phyloP scores from a whole-genome alignment of 1,140 invertebrate species.

The Anadara kagoshimensis region DNA sequence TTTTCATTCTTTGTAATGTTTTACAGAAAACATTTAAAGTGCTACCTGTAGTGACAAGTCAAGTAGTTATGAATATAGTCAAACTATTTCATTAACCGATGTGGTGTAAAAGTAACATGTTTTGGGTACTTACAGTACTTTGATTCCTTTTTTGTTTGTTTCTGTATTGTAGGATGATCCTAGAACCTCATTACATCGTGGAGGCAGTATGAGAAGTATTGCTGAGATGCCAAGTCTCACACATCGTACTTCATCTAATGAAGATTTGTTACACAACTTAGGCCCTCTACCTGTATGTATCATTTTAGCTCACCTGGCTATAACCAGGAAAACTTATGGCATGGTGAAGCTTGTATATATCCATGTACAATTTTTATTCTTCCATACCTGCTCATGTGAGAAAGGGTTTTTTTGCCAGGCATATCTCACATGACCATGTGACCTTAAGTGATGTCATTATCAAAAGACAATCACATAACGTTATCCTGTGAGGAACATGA shows the following conservation, averaged over 20 bases:
- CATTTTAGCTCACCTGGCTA: background rate
- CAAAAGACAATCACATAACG: no score
- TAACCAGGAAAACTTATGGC: no score
- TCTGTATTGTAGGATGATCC: conserved; percentile 61
- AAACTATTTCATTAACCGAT: background rate
- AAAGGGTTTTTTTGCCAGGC: no score
- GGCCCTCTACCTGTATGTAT: conserved; percentile 85
- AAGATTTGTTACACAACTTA: conserved; percentile 85
- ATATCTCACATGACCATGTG: no score
- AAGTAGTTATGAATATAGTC: background rate
- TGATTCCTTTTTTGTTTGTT: background rate
- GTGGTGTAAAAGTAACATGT: background rate
- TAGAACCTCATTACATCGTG: conserved; percentile 45
- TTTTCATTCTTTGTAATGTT: no score
- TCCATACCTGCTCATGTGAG: no score
- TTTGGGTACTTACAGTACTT: background rate
- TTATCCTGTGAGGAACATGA: no score
- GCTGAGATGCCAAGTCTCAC: conserved; percentile 50
- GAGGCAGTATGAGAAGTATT: conserved; percentile 36
- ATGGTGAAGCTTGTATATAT: no score
- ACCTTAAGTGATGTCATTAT: no score
- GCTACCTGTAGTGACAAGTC: background rate
- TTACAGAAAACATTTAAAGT: background rate
- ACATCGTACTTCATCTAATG: conserved; percentile 62
- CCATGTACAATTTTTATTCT: no score